Conservation (phyloP, 2,113 vertebrate species). For the Nyctibius bracteatus region DNA sequence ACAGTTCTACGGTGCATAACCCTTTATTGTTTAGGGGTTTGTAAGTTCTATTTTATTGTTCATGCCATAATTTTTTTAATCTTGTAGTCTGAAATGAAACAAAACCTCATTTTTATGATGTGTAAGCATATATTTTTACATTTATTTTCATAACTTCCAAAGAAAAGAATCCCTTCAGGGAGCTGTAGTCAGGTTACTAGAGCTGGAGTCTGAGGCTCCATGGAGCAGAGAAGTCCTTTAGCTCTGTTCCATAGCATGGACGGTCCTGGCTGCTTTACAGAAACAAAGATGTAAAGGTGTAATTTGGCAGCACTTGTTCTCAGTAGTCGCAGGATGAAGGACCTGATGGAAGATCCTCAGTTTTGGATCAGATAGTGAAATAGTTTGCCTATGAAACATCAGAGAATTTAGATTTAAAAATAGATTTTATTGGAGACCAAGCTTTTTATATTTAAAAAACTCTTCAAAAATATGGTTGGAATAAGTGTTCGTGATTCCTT, state of each 20-base stretch:
- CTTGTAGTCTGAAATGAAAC: not conserved
- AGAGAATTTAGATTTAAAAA: not conserved
- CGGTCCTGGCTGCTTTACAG: not conserved
- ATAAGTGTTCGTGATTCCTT: not conserved
- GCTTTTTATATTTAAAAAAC: not conserved
- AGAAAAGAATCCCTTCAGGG: not conserved
- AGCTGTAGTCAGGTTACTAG: not conserved
- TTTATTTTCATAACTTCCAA: conserved; percentile 35
- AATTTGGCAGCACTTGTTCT: not conserved
- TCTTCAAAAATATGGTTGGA: not conserved
- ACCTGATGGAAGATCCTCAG: not conserved
- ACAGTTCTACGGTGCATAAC: not conserved
- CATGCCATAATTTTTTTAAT: not conserved
- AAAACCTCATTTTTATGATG: not conserved
- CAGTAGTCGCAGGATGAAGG: not conserved
- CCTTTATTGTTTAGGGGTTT: not conserved
- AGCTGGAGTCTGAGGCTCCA: not conserved
- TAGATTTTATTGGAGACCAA: not conserved
- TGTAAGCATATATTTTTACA: conserved; percentile 14
- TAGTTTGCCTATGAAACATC: not conserved
- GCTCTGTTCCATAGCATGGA: not conserved
- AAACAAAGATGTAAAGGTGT: not conserved
- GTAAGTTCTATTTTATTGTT: conserved; percentile 1
- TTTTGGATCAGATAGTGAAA: not conserved
- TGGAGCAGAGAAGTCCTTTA: not conserved